Evolutionary conservation across 35 echinoderm and acorn worm genomes (phyloP), one percentile per base, ranked within the genome.

Genomic region (Ophioderma brevispina): DNA sequence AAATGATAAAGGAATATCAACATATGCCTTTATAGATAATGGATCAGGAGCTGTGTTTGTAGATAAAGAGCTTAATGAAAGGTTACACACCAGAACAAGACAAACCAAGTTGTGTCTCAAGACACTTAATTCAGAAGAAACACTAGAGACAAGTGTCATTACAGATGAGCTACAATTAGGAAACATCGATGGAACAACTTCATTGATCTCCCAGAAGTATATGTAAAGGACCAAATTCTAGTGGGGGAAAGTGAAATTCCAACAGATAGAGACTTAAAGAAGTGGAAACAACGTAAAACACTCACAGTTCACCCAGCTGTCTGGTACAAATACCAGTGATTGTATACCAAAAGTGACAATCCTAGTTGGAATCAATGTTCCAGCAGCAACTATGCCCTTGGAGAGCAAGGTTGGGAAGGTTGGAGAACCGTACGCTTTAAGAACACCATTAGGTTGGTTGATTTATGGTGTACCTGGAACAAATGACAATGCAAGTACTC

Each of bases 391-490:
- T 31, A 90, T 25, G 3, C 88, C 88, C 13, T 14, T 90, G 18
- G 88, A 90, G 43, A 43, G 42, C 1, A 82, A 15, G n/a, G 36
- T 35, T 55, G 78, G 88, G 10, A 35, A 82, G 1, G 6, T 82
- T 43, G 88, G 50, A 32, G 78, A 90, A 59, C 88, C 88, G 6
- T 90, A 90, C 39, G 88, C 88, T 31, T 33, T 90, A 10, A 90
- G 79, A 82, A 31, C 88, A 35, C 46, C 59, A 6, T 25, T 70
- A 25, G 59, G 59, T 8, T 70, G 59, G 59, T 25, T 70, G 23
- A 70, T 70, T 70, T 70, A 70, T 70, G 59, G 59, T 30, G 15
- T 70, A 70, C 59, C 59, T 25, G 59, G 59, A 13, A 25, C 4
- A 2, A 52, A 52, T 8, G 46, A 11, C 8, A 13, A 70, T 70